Evolutionary conservation across 2,888 invertebrate species (phyloP).

Genomic region (Aleiodes alternator): DNA sequence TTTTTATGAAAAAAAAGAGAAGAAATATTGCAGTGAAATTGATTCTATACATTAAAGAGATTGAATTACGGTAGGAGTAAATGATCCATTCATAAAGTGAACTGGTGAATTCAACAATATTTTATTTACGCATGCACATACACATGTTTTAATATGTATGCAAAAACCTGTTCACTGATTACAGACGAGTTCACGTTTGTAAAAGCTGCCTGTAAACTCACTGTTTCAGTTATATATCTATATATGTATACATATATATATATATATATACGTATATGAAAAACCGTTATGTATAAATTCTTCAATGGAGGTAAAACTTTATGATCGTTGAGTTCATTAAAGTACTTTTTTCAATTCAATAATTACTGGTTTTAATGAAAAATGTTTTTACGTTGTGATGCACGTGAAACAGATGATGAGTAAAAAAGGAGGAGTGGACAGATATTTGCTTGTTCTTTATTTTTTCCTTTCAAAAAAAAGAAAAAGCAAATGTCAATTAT

Average conservation of each 20-base stretch:
- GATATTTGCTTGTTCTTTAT: background rate
- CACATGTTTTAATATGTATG: constrained; percentile 32
- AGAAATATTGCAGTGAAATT: too few species aligned
- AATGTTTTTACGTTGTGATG: background rate
- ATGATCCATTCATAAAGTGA: too few species aligned
- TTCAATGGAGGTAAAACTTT: constrained; percentile 43
- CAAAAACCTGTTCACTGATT: constrained; percentile 47
- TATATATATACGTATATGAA: background rate
- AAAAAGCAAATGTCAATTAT: constrained; percentile 23
- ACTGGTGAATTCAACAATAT: background rate
- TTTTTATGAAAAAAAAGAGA: too few species aligned
- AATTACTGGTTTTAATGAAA: background rate
- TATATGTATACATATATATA: too few species aligned
- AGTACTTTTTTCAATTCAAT: background rate
- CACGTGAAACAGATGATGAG: constrained; percentile 8
- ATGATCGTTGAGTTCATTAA: constrained; percentile 43
- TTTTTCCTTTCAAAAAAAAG: background rate
- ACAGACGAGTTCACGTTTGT: constrained; percentile 44
- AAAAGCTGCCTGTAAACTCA: constrained; percentile 41
- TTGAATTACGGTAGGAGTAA: too few species aligned
- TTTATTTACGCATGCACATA: background rate
- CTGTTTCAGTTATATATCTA: background rate
- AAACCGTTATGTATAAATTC: constrained; percentile 21
- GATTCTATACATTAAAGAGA: background rate
- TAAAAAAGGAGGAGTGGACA: background rate